phyloP scores from a whole-genome alignment of 2,797 vertebrate species.

The Hybognathus amarus region DNA sequence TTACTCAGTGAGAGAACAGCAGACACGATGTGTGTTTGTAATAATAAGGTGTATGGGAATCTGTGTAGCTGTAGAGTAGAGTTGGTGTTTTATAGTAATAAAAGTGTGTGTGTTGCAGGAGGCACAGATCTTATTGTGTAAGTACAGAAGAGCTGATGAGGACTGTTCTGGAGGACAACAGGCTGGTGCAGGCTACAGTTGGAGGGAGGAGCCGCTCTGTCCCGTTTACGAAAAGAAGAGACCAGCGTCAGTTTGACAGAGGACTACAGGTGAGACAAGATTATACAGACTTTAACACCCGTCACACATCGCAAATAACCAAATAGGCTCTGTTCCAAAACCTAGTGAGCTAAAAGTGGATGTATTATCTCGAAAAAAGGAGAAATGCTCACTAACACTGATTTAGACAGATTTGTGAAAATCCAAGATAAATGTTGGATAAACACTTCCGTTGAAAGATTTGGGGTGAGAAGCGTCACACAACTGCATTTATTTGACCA shows the following conservation, averaged over 20 bases:
- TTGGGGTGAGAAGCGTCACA: background rate
- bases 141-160: slow-evolving; percentile 82
- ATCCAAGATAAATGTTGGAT: background rate
- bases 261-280: slow-evolving; percentile 79
- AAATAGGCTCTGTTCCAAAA: background rate
- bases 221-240: slow-evolving; percentile 84
- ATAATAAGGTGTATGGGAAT: slow-evolving; percentile 22
- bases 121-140: slow-evolving; percentile 75
- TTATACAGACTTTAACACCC: background rate
- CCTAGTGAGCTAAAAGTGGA: background rate
- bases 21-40: background rate
- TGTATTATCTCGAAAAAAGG: too few species aligned
- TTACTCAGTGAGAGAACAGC: slow-evolving; percentile 7
- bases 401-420: too few species aligned
- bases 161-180: slow-evolving; percentile 81
- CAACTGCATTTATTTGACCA: background rate
- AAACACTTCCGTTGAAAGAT: background rate
- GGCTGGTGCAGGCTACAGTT: slow-evolving; percentile 85
- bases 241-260: slow-evolving; percentile 73
- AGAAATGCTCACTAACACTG: too few species aligned
- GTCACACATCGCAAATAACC: background rate
- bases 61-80: background rate
- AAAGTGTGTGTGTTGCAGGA: slow-evolving; percentile 75
- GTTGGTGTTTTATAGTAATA: slow-evolving; percentile 1
- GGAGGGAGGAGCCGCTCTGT: slow-evolving; percentile 85